Percentiles rank a stretch among this genome's conserved stretches.
Conservation (phyloP, 2,888 invertebrate genomes). For the Coelinius sp. region DNA sequence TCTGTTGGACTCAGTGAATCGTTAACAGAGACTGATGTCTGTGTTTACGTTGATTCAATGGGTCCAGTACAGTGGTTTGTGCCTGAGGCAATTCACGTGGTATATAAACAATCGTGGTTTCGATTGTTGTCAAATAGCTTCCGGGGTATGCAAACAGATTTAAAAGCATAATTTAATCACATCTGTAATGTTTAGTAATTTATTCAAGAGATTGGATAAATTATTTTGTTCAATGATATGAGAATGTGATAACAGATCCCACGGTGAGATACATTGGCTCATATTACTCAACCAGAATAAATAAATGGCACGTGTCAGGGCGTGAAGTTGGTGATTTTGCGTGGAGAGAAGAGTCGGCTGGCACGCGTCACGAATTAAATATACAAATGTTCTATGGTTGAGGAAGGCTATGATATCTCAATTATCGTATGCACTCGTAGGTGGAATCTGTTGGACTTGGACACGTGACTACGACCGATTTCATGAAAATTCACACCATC, state of each 20-base stretch:
- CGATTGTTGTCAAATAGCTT: constrained; percentile 55
- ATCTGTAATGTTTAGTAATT: no score
- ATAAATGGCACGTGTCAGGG: constrained; percentile 52
- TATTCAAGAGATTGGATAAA: not conserved
- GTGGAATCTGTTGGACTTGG: constrained; percentile 37
- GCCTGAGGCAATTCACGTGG: constrained; percentile 67
- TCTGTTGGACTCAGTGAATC: no score
- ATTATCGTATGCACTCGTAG: constrained; percentile 51
- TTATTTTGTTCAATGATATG: not conserved
- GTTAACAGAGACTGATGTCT: no score
- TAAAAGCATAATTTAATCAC: not conserved
- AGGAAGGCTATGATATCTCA: constrained; percentile 65
- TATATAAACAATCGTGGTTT: constrained; percentile 56
- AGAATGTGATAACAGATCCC: not conserved
- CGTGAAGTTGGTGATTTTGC: constrained; percentile 39
- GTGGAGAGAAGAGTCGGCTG: constrained; percentile 15
- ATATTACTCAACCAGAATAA: constrained; percentile 32
- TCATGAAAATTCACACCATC: constrained; percentile 34
- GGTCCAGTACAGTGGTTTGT: no score
- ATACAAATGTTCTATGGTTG: constrained; percentile 39
- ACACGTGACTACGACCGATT: constrained; percentile 54
- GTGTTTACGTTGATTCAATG: no score
- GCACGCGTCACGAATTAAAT: constrained; percentile 41
- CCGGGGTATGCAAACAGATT: constrained; percentile 45
- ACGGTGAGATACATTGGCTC: constrained; percentile 3